Base-by-base conservation (phyloP, 2,888 invertebrate genomes). In the Blastobasis adustella region DNA sequence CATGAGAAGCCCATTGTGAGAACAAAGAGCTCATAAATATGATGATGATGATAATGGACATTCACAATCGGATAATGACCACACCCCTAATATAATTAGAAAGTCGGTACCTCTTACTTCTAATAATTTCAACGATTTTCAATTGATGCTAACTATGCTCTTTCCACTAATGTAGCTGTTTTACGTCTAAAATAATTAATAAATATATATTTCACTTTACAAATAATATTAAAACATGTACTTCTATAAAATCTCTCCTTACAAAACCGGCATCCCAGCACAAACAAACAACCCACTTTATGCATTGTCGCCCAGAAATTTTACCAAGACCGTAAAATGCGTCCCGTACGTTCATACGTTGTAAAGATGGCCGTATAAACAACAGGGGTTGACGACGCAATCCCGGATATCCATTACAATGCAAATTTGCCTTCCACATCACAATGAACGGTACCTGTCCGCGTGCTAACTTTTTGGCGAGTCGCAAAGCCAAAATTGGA, bases 351-450 rank as follows among this genome's bases (percentile, higher is more conserved):
- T 60, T 65, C 72, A 75, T 71, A 72, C 58, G 61, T 66, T 71
- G 68, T 66, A 61, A 71, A 72, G 70, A 71, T 71, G 69, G 67
- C 66, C 62, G 62, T 65, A 72, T 73, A 73, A 71, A 74, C 67
- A 73, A 75, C 68, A 64, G 61, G 64, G 61, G 61, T 65, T 66
- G 69, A 71, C 63, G 63, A 67, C 58, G 59, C 58, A 58, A 61
- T 63, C 65, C 65, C 63, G 71, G 67, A 75, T 79, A 75, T 73
- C 83, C 76, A 86, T 84, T 83, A 83, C 82, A 74, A 85, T 86
- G 86, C 83, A 87, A 85, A 87, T 87, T 71, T 66, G 63, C 61
- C 65, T 67, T 64, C 69, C 66, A 63, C 69, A 69, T 76, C 75
- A 76, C 80, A 79, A 76, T 76, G 74, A 76, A 75, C 73, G 71